Conservation (phyloP, 2,797 vertebrate species). For the Hipposideros larvatus region DNA sequence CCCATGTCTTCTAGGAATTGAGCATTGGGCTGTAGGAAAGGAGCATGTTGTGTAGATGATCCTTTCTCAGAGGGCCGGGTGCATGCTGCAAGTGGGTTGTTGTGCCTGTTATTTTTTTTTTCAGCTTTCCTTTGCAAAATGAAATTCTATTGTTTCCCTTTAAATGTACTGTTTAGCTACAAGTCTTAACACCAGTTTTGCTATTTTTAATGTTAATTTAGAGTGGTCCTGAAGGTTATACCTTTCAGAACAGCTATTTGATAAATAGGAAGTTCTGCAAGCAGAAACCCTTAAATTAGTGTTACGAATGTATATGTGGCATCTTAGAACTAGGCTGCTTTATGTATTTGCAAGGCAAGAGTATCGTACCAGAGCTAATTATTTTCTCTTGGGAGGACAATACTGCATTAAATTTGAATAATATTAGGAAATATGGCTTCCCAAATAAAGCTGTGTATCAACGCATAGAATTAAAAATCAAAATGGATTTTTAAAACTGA, state of each 20-base stretch:
- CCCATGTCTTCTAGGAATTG: conserved; percentile 82
- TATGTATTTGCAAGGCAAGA: conserved; percentile 56
- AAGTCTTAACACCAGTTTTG: conserved; percentile 59
- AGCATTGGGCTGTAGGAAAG: background rate
- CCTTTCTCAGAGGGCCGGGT: conserved; percentile 70
- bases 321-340: conserved; percentile 61
- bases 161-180: background rate
- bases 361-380: conserved; percentile 64
- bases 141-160: conserved; percentile 52
- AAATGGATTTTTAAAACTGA: conserved; percentile 28
- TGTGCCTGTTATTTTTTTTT: conserved; percentile 50
- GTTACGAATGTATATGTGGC: background rate
- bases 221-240: conserved; percentile 29
- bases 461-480: conserved; percentile 57
- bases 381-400: conserved; percentile 66
- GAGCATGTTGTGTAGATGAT: conserved; percentile 39
- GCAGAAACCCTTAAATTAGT: conserved; percentile 35
- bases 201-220: conserved; percentile 42
- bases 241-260: conserved; percentile 60
- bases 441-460: conserved; percentile 53
- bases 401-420: conserved; percentile 71
- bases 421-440: conserved; percentile 66
- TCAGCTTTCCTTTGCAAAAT: conserved; percentile 66
- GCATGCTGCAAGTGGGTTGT: conserved; percentile 48
- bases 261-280: conserved; percentile 60